Conservation (phyloP, 2,797 vertebrate genomes). For the Halcyon leucocephala region DNA sequence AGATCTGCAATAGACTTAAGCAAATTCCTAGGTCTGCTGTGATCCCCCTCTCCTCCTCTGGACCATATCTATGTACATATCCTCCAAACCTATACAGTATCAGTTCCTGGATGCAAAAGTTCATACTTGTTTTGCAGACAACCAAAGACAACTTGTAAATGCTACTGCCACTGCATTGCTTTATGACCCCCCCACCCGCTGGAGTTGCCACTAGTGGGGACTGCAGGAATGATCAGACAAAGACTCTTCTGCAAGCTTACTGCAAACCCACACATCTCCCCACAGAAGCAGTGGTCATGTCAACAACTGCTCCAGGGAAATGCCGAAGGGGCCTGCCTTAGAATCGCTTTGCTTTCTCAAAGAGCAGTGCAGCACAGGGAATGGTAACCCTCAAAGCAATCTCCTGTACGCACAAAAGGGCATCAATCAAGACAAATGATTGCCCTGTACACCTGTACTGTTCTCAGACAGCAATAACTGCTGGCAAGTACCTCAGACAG, state of each 20-base stretch:
- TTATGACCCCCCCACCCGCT: fast-evolving
- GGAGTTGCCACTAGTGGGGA: background rate
- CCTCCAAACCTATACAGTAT: background rate
- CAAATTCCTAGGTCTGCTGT: background rate
- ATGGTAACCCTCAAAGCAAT: background rate
- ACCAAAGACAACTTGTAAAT: background rate
- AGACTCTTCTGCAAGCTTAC: background rate
- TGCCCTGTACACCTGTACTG: background rate
- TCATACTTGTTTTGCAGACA: fast-evolving
- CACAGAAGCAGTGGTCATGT: background rate
- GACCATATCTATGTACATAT: fast-evolving
- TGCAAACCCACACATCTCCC: background rate
- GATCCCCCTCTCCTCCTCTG: background rate
- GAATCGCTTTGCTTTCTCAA: background rate
- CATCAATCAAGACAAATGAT: background rate
- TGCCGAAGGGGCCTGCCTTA: fast-evolving
- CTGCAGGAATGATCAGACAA: background rate
- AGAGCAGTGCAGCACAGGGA: fast-evolving
- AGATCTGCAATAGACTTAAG: background rate
- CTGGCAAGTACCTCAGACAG: background rate
- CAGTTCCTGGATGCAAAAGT: background rate
- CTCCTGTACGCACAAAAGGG: background rate
- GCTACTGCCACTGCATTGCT: background rate
- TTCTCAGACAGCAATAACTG: background rate
- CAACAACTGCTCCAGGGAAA: background rate